Evolutionary conservation across 2,888 invertebrate genomes (phyloP), one percentile per base, ranked within the genome.

Genomic region (Julus scanicus): DNA sequence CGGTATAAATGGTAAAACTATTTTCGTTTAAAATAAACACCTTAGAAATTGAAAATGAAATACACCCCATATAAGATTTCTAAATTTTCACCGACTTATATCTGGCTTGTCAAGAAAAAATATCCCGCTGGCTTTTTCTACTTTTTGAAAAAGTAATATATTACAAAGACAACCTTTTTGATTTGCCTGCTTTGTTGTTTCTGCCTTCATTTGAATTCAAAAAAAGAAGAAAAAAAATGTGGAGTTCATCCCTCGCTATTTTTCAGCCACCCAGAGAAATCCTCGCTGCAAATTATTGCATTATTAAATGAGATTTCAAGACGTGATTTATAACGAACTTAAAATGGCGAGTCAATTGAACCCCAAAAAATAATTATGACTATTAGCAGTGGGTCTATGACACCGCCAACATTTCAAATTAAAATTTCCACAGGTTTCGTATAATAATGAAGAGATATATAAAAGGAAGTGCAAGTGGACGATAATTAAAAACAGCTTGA

Each of bases 261-360:
- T 71, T 71, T 71, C 29, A 29, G 13, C 71, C 71, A 71, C 71
- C 71, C 71, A 29, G 71, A 71, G 71, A 29, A 71, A 71, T 71
- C 71, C 71, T 71, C 29, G 2, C 63, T 71, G 20, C 63, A 63
- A 63, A 63, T 63, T 63, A 63, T 63, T 0, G 15, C 63, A 5
- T 71, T 29, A 71, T 63, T 63, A 71, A 71, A 71, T 71, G 29
- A 71, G 71, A 71, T 29, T 71, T 71, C 29, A 71, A 20, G 29
- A 71, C 9, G 71, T 71, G 71, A 71, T 71, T 71, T 71, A 29
- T 71, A 71, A 29, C 63, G n/a, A 63, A 63, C 63, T 63, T 63
- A n/a, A 63, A 63, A 63, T 71, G 71, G 71, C 20, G 71, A 71
- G 71, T 71, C 29, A 71, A 71, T 29, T 71, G 71, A 71, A 71